phyloP scores from a whole-genome alignment of 2,113 vertebrate species.

The Leucopsar rothschildi region DNA sequence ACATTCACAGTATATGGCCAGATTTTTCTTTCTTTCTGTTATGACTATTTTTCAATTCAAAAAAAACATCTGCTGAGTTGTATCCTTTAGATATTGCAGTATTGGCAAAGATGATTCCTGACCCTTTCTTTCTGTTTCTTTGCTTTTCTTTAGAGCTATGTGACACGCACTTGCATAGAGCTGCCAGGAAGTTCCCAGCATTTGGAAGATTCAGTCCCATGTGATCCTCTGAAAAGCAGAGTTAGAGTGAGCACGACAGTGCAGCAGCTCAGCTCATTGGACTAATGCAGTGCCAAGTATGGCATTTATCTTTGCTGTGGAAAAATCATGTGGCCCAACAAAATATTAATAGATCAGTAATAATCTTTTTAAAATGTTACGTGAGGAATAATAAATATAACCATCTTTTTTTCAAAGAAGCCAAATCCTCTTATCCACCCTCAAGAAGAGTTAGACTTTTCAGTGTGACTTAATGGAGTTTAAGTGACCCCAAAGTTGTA shows the following conservation, averaged over 20 bases:
- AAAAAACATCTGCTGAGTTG: background rate
- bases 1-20: background rate
- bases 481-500: background rate
- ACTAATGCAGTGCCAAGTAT: background rate
- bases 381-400: background rate
- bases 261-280: background rate
- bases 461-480: background rate
- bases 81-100: background rate
- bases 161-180: background rate
- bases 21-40: background rate
- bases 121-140: background rate
- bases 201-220: background rate
- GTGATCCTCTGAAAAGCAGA: background rate
- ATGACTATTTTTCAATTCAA: background rate
- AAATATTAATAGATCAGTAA: background rate
- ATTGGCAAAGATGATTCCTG: background rate
- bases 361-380: background rate
- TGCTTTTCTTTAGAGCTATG: background rate
- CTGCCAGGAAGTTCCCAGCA: background rate
- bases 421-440: background rate
- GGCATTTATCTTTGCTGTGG: background rate
- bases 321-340: background rate
- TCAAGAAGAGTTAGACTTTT: background rate
- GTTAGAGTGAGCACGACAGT: background rate
- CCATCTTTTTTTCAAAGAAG: background rate